These are phyloP conservation scores for Sciurus carolinensis DNA, from an alignment of 2,797 vertebrate species.

Conservation along the genomic window DNA sequence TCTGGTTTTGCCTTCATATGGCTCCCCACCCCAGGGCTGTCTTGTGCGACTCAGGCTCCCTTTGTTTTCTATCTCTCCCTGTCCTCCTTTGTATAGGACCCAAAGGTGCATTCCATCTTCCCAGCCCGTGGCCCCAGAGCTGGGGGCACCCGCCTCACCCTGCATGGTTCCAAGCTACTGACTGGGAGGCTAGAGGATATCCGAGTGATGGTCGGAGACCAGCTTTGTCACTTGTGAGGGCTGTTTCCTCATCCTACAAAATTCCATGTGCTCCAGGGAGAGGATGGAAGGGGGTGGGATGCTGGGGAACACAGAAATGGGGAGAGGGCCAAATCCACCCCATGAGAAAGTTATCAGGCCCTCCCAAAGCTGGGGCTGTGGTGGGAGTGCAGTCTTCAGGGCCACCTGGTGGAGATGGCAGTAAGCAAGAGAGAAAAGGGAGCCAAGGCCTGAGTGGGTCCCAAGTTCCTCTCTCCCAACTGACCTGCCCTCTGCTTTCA, in stretches of 20 bases:
- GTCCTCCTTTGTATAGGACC: slow-evolving; percentile 90
- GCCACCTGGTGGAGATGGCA: not conserved
- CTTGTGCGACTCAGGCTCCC: not conserved
- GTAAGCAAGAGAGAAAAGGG: not conserved
- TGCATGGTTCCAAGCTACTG: slow-evolving; percentile 93
- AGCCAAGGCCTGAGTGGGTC: not conserved
- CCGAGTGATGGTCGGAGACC: slow-evolving; percentile 92
- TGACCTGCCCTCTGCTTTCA: not conserved
- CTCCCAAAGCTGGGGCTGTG: not conserved
- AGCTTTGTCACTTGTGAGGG: slow-evolving; percentile 95
- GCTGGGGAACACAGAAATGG: too few relatives aligned
- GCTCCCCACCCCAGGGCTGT: not conserved
- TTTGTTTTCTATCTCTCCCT: not conserved
- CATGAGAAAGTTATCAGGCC: not conserved
- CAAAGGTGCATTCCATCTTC: slow-evolving; percentile 92
- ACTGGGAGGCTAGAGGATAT: slow-evolving; percentile 94
- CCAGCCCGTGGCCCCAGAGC: slow-evolving; percentile 95
- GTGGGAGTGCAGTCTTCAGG: not conserved
- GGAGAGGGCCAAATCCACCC: not conserved
- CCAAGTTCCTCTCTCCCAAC: accelerated
- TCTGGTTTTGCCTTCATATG: not conserved
- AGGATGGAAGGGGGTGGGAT: not conserved
- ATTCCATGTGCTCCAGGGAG: not conserved
- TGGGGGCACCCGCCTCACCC: slow-evolving; percentile 94
- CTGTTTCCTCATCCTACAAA: not conserved